These are phyloP conservation scores for Plebejus argus DNA, from an alignment of 2,888 invertebrate species.

Conservation along the genomic window DNA sequence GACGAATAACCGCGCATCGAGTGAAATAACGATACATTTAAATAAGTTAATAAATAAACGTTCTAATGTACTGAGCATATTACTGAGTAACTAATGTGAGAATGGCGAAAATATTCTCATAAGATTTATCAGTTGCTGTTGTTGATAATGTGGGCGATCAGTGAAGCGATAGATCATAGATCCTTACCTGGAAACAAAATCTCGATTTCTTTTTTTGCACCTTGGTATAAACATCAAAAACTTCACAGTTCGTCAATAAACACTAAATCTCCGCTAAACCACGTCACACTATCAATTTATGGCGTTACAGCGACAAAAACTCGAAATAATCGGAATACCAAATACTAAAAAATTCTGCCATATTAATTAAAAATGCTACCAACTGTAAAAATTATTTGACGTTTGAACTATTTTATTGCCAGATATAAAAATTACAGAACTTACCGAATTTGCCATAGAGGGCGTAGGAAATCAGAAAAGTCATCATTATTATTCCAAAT, in stretches of 20 bases:
- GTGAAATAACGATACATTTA: conserved; percentile 24
- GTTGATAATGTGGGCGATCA: conserved; percentile 66
- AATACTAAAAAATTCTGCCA: conserved; percentile 64
- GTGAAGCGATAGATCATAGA: conserved; percentile 47
- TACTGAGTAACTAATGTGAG: conserved; percentile 28
- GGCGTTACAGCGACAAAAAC: conserved; percentile 58
- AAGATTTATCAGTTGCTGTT: conserved; percentile 61
- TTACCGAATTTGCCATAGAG: no score
- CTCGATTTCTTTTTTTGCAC: conserved; percentile 43
- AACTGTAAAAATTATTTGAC: background rate
- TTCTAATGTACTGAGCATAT: background rate
- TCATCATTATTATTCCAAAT: no score
- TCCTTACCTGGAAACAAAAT: conserved; percentile 61
- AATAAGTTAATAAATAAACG: conserved; percentile 26
- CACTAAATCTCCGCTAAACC: conserved; percentile 63
- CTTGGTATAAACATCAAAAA: conserved; percentile 34
- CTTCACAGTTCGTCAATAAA: conserved; percentile 39
- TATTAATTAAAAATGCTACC: conserved; percentile 57
- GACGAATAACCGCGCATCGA: conserved; percentile 42
- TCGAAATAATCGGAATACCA: conserved; percentile 52
- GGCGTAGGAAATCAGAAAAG: no score
- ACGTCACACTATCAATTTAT: conserved; percentile 65
- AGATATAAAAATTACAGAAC: conserved; percentile 1
- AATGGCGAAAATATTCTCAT: conserved; percentile 50
- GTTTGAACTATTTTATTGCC: conserved; percentile 5